These are phyloP conservation scores for Lithodes maja DNA, from an alignment of 2,888 invertebrate species.

Conservation along the genomic window DNA sequence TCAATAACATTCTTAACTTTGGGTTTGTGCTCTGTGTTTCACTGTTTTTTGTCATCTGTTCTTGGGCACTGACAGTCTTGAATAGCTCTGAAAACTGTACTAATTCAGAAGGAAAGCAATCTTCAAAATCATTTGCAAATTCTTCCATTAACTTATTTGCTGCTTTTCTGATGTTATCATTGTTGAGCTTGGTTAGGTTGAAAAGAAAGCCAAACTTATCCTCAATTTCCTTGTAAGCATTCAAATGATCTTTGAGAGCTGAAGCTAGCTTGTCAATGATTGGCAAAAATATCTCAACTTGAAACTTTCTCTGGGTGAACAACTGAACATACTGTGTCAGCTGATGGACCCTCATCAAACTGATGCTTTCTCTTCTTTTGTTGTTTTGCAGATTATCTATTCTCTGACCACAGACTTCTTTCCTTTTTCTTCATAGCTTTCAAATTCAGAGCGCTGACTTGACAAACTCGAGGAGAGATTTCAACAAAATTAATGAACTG, in stretches of 20 bases:
- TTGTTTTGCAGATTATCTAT: conserved; percentile 1
- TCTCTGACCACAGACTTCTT: conserved; percentile 18
- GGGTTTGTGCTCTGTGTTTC: background rate
- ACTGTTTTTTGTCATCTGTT: background rate
- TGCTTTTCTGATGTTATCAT: conserved; percentile 15
- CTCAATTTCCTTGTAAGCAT: conserved; percentile 15
- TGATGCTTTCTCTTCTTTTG: conserved; percentile 21
- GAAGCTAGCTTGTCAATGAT: conserved; percentile 19
- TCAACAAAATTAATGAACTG: conserved; percentile 5
- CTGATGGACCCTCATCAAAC: conserved; percentile 22
- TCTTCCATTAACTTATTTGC: conserved; percentile 15
- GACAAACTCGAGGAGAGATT: conserved; percentile 25
- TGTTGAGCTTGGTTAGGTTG: conserved; percentile 16
- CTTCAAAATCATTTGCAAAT: conserved; percentile 7
- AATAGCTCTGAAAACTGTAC: conserved; percentile 34
- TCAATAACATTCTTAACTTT: conserved; percentile 6
- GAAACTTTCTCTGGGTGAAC: conserved; percentile 6
- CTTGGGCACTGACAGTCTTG: conserved; percentile 14
- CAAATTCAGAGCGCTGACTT: conserved; percentile 15
- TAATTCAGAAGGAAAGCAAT: conserved; percentile 18
- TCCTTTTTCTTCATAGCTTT: conserved; percentile 19
- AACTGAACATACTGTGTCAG: conserved; percentile 9
- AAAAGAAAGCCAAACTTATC: conserved; percentile 15
- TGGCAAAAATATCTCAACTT: conserved; percentile 19
- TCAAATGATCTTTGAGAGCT: conserved; percentile 3